phyloP scores from a whole-genome alignment of 1,140 invertebrate species.

The Charaxes varanes region DNA sequence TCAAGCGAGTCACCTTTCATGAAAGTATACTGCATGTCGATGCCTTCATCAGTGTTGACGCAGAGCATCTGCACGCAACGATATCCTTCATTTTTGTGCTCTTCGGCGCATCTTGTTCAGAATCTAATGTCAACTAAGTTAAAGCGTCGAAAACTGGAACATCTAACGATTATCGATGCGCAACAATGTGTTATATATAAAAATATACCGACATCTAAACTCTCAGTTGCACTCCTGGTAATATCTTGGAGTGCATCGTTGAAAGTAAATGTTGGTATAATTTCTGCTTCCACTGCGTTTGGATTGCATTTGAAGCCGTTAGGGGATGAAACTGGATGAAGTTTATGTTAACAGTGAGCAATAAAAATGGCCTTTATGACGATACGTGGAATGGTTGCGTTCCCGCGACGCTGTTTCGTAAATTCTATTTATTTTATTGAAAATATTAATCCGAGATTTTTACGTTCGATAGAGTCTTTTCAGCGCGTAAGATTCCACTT shows the following conservation, averaged over 20 bases:
- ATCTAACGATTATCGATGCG: constrained; percentile 14
- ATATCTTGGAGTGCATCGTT: constrained; percentile 68
- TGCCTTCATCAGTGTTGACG: no score
- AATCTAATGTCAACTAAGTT: no score
- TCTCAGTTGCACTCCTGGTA: constrained; percentile 42
- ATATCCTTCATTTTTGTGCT: no score
- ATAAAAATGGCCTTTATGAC: constrained; percentile 72
- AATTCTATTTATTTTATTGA: constrained; percentile 39
- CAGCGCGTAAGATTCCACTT: no score
- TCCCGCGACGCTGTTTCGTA: constrained; percentile 39
- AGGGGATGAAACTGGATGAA: constrained; percentile 62
- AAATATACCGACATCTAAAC: constrained; percentile 58
- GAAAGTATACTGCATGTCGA: no score
- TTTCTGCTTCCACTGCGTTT: constrained; percentile 61
- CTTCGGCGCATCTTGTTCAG: no score
- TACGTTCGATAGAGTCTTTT: no score
- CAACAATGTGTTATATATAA: no score
- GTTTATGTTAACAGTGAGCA: constrained; percentile 66
- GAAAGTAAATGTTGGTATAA: constrained; percentile 66
- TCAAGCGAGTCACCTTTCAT: no score
- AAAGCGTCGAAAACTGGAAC: no score
- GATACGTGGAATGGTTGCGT: constrained; percentile 67
- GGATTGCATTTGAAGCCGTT: constrained; percentile 66
- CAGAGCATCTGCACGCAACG: no score
- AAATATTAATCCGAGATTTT: constrained; percentile 15